Evolutionary conservation across 1,140 invertebrate genomes (phyloP), one percentile per base, ranked within the genome.

Genomic region (Aphis gossypii): DNA sequence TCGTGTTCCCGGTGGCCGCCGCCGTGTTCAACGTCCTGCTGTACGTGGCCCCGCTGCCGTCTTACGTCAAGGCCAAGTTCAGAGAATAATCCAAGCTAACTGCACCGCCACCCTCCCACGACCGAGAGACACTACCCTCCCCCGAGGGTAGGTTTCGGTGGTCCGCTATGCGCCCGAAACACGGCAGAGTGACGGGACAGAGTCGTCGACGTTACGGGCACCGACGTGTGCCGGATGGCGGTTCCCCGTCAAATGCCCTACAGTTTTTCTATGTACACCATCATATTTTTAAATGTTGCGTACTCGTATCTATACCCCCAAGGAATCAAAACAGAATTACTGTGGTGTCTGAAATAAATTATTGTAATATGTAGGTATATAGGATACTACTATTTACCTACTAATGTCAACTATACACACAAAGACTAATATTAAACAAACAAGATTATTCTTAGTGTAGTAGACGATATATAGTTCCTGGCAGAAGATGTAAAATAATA

Each of bases 11-110:
- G 1, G 95, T 97, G 14, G 97, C 97, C 21, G 96, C 98, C 92
- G 97, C 97, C 94, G 96, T 98, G 89, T 96, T 98, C 0, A 99
- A 98, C 95, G 97, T 98, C 94, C 96, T 99, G 92, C 95, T 98
- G 35, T 98, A 99, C 95, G 95, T 98, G 25, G 96, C 99, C 94
- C 98, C 98, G 0, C 95, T 99, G 93, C 98, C 98, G 0, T 96
- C 97, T n/a, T 98, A 97, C 95, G 96, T 99, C 14, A 98, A 98
- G 95, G 97, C 97, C 44, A 99, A 99, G 95, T 99, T 99, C 95
- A 96, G 98, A 95, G 98, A 98, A 95, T 98, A 95, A 96, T 44
- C 23, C 4, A 30, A 3, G 25, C 18, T 38, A 30, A 35, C 11
- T 2, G 8, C 35, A 3, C 35, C 35, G 6, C 76, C 20, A 18